phyloP scores from a whole-genome alignment of 2,888 invertebrate genomes.

The Erebia epiphron region DNA sequence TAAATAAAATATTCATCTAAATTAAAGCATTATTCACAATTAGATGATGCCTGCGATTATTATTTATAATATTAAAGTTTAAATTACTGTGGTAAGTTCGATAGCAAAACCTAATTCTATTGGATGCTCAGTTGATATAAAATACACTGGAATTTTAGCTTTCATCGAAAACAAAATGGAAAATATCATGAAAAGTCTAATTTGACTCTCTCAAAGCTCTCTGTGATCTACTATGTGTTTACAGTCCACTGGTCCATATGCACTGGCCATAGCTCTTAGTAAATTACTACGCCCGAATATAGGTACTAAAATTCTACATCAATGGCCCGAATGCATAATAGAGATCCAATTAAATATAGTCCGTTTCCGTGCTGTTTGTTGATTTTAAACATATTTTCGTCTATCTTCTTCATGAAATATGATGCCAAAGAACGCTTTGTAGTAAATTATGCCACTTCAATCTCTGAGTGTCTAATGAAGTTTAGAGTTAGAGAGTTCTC shows the following conservation, averaged over 20 bases:
- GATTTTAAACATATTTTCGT: background rate
- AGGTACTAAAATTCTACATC: too few relatives aligned
- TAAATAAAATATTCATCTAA: too few relatives aligned
- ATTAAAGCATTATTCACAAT: too few relatives aligned
- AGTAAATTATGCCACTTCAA: background rate
- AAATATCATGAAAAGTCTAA: background rate
- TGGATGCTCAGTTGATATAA: background rate
- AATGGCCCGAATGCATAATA: background rate
- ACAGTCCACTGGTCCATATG: background rate
- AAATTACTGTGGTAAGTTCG: background rate
- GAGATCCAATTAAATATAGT: background rate
- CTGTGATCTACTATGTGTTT: background rate
- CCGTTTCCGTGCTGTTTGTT: background rate
- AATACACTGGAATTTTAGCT: background rate
- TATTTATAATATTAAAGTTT: too few relatives aligned
- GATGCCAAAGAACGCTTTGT: background rate
- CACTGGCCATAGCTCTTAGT: background rate
- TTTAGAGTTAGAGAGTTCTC: too few relatives aligned
- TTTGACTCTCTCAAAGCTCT: constrained; percentile 6
- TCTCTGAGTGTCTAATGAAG: background rate
- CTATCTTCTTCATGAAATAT: background rate
- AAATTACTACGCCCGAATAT: background rate
- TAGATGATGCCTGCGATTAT: too few relatives aligned
- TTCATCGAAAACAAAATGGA: background rate
- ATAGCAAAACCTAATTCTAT: too few relatives aligned